These are phyloP conservation scores for Tenthredo distinguenda DNA, from an alignment of 2,888 invertebrate genomes.

Conservation along the genomic window DNA sequence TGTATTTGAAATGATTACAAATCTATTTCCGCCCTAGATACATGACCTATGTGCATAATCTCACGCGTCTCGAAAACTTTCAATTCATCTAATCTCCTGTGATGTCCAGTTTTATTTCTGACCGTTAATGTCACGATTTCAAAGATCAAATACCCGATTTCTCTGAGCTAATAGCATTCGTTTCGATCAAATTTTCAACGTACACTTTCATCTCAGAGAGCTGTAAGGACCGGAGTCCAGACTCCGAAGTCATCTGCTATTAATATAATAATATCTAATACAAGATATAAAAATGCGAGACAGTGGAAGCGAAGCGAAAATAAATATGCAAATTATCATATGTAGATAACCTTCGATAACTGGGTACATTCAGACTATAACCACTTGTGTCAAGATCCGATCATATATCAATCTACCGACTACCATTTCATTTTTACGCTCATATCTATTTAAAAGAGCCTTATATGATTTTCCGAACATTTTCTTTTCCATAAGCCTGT, in stretches of 20 bases:
- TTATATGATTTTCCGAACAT: background rate
- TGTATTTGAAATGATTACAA: background rate
- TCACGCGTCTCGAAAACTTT: background rate
- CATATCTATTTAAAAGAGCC: background rate
- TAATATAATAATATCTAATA: conserved; percentile 10
- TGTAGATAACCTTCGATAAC: conserved; percentile 28
- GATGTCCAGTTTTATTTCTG: background rate
- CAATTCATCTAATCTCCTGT: background rate
- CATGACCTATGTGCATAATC: background rate
- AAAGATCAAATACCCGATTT: background rate
- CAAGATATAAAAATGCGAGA: background rate
- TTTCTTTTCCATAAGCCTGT: background rate
- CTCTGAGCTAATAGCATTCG: background rate
- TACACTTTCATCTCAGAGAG: background rate
- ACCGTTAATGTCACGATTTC: background rate
- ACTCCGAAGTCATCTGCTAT: background rate
- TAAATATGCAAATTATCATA: conserved; percentile 25
- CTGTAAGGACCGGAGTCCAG: background rate
- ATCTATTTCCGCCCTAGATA: background rate
- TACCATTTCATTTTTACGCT: background rate
- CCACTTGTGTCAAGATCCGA: conserved; percentile 37
- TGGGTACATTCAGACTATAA: background rate
- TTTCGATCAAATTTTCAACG: background rate
- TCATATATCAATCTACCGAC: background rate
- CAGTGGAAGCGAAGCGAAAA: background rate